Conservation (phyloP, 2,888 invertebrate genomes). For the Brachypterus glaber region DNA sequence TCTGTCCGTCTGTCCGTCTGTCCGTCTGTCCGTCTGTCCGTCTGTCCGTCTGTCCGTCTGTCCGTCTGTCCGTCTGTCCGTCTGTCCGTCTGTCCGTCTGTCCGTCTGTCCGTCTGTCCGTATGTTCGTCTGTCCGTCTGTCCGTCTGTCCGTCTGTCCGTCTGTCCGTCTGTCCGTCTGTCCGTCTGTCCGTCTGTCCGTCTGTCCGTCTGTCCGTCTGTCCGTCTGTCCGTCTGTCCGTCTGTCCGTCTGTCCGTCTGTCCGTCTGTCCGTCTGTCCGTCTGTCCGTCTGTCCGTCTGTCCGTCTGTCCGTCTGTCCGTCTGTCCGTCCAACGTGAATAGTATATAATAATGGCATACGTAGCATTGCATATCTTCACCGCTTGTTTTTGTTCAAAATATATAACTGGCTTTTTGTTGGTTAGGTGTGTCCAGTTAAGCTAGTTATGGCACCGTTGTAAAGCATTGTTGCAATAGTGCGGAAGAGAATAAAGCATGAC, state of each 20-base stretch:
- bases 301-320: no score
- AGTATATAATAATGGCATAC: no score
- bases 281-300: slow-evolving; percentile 3
- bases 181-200: slow-evolving; percentile 2
- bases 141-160: slow-evolving; percentile 3
- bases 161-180: slow-evolving; percentile 4
- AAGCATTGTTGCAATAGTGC: no score
- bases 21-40: slow-evolving; percentile 2
- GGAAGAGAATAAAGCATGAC: no score
- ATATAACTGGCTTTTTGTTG: no score
- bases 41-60: slow-evolving; percentile 4
- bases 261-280: slow-evolving; percentile 3
- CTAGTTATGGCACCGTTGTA: no score
- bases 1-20: background rate
- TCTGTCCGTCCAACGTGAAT: no score
- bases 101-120: slow-evolving; percentile 3
- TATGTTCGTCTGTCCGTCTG: slow-evolving; percentile 4
- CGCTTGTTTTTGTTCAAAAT: no score
- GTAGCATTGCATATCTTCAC: no score
- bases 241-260: slow-evolving; percentile 3
- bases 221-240: slow-evolving; percentile 3
- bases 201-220: slow-evolving; percentile 4
- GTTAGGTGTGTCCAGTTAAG: no score
- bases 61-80: slow-evolving; percentile 2
- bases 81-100: slow-evolving; percentile 4